phyloP scores from a whole-genome alignment of 2,113 vertebrate species.

The Pachycephala philippinensis region DNA sequence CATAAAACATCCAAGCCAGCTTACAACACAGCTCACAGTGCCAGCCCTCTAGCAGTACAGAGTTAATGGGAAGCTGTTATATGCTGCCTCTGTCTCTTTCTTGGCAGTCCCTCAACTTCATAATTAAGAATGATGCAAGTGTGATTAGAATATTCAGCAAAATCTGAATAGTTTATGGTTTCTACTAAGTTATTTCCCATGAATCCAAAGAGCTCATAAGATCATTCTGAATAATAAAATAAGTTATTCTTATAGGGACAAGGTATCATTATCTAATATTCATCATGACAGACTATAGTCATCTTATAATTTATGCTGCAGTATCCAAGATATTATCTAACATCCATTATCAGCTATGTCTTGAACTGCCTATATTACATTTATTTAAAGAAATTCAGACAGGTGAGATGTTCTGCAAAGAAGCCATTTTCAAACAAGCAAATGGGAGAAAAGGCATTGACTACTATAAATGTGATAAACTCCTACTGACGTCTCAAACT shows the following conservation, averaged over 20 bases:
- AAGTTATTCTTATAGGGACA: constrained; percentile 43
- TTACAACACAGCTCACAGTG: neutral
- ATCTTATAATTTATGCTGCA: constrained; percentile 29
- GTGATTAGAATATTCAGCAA: constrained; percentile 41
- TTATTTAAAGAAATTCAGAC: constrained; percentile 33
- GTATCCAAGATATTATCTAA: constrained; percentile 16
- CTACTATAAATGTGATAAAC: constrained; percentile 26
- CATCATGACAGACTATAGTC: neutral
- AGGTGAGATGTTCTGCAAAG: constrained; percentile 6
- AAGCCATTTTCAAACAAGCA: constrained; percentile 4
- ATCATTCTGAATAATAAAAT: constrained; percentile 37
- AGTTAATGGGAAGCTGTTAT: neutral
- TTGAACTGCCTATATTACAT: constrained; percentile 2
- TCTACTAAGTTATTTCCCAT: constrained; percentile 2
- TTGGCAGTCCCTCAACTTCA: neutral
- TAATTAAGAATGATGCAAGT: neutral
- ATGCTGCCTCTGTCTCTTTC: neutral
- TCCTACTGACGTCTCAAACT: neutral
- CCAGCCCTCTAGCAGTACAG: neutral
- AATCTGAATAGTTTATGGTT: constrained; percentile 36
- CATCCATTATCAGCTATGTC: constrained; percentile 10
- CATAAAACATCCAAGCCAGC: neutral
- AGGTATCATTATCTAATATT: constrained; percentile 51
- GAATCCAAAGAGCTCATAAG: constrained; percentile 16
- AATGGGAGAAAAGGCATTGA: neutral